Percentiles rank a stretch among this genome's conserved stretches.
Evolutionary conservation across 1,140 invertebrate species (phyloP).

Genomic region (Pissodes strobi): DNA sequence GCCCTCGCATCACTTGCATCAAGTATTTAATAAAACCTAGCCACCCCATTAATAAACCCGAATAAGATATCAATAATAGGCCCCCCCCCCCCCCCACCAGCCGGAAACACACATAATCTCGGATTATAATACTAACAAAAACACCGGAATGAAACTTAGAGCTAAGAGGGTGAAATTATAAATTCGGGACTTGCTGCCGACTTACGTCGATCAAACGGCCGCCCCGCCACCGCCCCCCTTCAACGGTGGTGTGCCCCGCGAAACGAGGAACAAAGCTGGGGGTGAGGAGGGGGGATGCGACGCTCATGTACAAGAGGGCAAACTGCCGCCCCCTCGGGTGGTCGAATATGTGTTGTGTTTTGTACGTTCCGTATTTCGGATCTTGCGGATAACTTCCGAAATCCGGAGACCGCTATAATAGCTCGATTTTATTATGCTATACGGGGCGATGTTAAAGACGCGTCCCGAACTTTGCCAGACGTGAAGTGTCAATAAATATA

Average conservation of each 20-base stretch:
- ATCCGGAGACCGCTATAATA: too few species aligned
- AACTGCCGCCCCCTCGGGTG: not conserved
- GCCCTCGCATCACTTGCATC: too few species aligned
- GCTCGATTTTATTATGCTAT: too few species aligned
- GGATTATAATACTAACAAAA: constrained; percentile 33
- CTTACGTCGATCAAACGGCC: constrained; percentile 23
- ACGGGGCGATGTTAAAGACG: too few species aligned
- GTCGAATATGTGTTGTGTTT: not conserved
- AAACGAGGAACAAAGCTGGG: constrained; percentile 11
- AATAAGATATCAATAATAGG: constrained; percentile 17
- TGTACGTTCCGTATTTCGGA: too few species aligned
- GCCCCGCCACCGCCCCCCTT: not conserved
- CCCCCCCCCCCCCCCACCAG: too few species aligned
- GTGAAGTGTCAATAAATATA: too few species aligned
- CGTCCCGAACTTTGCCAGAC: too few species aligned
- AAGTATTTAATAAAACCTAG: too few species aligned
- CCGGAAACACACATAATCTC: constrained; percentile 28
- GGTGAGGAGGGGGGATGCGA: too few species aligned
- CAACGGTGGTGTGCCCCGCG: not conserved
- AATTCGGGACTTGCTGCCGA: constrained; percentile 31
- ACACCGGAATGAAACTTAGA: constrained; percentile 31
- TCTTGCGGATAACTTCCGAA: too few species aligned
- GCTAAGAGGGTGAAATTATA: constrained; percentile 32
- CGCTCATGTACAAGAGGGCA: constrained; percentile 22
- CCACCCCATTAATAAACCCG: constrained; percentile 28